Evolutionary conservation across 2,888 invertebrate species (phyloP), one percentile per base, ranked within the genome.

Genomic region (Callyntrura guangdongensis): DNA sequence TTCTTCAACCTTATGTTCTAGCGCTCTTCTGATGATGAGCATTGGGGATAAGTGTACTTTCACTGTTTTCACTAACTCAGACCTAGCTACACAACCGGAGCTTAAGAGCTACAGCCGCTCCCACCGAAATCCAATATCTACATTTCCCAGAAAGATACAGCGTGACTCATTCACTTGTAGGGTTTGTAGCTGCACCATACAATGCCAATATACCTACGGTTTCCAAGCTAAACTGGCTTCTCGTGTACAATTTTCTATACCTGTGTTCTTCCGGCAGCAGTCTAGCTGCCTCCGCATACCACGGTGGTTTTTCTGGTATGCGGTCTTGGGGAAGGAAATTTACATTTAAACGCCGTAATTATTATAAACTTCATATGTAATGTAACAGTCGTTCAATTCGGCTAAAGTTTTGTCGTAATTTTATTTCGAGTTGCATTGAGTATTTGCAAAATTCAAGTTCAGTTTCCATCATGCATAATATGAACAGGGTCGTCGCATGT

Each of bases 51-150:
- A 8, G 12, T 77, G 84, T 74, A 67, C 89, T 89, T 89, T 89
- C 89, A 89, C 89, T 85, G 61, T 85, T 89, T 89, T 89, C 89
- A 89, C 89, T 84, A 79, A 36, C 77, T 79, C 67, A 27, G 36
- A 72, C 8, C 25, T 47, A 69, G 47, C 27, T 14, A 67, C 67
- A n/a, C 47, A 27, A 9, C 47, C 14, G 20, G 14, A n/a, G n/a
- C n/a, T n/a, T n/a, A 53, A 45, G 45, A 9, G n/a, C 25, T 8
- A 12, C 56, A 56, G 74, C 61, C 74, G 61, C 86, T 64, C 86
- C 77, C n/a, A 20, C 72, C 20, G 12, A 27, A n/a, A 82, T 4
- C 17, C 59, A 59, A 17, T 69, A 64, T 14, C 4, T 22, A 64
- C 61, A 20, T 22, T n/a, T n/a, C n/a, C 14, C 17, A 17, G 59